Base-by-base conservation (phyloP, 2,888 invertebrate genomes). In the Calliphora vomitoria region DNA sequence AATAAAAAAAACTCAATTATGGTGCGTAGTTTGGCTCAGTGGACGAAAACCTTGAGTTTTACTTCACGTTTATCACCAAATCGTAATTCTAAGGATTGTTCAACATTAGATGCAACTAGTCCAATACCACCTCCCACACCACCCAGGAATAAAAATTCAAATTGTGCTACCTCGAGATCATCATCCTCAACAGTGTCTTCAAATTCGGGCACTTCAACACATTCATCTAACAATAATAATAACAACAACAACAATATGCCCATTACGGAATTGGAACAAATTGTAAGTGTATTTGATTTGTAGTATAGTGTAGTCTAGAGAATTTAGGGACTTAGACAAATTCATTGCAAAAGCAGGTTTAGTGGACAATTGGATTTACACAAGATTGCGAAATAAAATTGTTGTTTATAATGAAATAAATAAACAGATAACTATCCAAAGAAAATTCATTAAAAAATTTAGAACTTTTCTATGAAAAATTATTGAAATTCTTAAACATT, bases 21-120 rank as follows among this genome's bases (percentile, higher is more conserved):
- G 97, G 97, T 97, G 94, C 97, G 97, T 91, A 97, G 97, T 95
- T 95, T 97, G 92, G 96, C 97, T 88, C 97, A 97, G 95, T 97
- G 97, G 97, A 97, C 97, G 94, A 97, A 97, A 95, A 97, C 97
- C 90, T 95, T 97, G 93, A 97, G 97, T 95, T 97, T 97, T 94
- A 97, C 97, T 88, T 96, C 97, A 91, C 95, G 97, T 94, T 95
- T 97, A 92, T 97, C 97, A 86, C 97, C 97, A 18, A 97, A 97
- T 93, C 96, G 97, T 92, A 96, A 96, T 81, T 96, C 96, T 58
- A 97, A 97, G 94, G 97, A 97, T 93, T 94, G 94, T 92, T 95
- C 91, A 38, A 95, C 95, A 89, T 94, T 95, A 84, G 95, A 95
- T 89, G 95, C 95, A 90, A 94, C 95, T 50, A 94, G 92, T 64